Conservation (phyloP, 2,888 invertebrate genomes). For the Gymnocheta viridis region DNA sequence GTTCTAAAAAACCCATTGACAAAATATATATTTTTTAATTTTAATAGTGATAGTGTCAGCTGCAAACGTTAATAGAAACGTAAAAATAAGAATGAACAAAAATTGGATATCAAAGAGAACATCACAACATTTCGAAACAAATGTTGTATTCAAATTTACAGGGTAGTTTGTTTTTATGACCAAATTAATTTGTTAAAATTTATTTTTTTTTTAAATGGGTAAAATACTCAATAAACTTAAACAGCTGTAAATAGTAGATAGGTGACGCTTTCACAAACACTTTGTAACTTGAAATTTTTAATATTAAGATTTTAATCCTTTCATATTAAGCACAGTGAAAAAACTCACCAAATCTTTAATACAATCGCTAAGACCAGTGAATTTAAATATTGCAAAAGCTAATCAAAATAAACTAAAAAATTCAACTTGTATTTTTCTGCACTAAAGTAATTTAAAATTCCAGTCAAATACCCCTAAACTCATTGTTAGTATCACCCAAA, state of each 20-base stretch:
- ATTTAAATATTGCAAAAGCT: too few relatives aligned
- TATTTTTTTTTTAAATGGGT: neutral
- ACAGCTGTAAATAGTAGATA: too few relatives aligned
- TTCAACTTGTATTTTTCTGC: slow-evolving; percentile 38
- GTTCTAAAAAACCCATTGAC: neutral
- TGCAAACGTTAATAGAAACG: slow-evolving; percentile 24
- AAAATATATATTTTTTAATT: slow-evolving; percentile 6
- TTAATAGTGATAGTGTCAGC: slow-evolving; percentile 48
- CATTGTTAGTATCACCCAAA: slow-evolving; percentile 49
- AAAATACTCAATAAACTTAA: neutral
- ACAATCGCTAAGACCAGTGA: too few relatives aligned
- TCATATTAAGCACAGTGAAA: too few relatives aligned
- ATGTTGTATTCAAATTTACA: slow-evolving; percentile 6
- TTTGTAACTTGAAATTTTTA: too few relatives aligned
- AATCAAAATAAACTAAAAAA: neutral
- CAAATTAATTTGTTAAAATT: neutral
- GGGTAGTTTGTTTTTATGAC: slow-evolving; percentile 4
- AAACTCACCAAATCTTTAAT: too few relatives aligned
- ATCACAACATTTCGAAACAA: neutral
- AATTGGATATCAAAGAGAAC: neutral
- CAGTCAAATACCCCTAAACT: slow-evolving; percentile 57
- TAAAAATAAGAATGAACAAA: neutral
- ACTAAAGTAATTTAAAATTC: slow-evolving; percentile 63
- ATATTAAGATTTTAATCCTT: too few relatives aligned
- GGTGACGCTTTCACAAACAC: too few relatives aligned